phyloP scores from a whole-genome alignment of 2,888 invertebrate genomes.

The Rhyacophila evoluta region DNA sequence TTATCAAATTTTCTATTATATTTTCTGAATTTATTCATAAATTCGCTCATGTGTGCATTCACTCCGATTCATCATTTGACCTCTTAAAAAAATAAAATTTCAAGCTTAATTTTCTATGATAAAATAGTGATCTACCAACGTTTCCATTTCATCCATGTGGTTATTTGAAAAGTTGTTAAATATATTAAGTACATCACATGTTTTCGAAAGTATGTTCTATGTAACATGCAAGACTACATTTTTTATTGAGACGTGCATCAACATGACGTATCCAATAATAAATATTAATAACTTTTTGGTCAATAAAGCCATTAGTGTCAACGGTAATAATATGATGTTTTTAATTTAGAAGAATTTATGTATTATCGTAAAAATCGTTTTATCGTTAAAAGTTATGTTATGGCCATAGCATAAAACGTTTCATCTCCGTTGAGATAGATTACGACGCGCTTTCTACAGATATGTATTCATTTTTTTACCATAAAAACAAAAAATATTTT shows the following conservation, averaged over 20 bases:
- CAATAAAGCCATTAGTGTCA: conserved; percentile 17
- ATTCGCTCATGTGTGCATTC: too few relatives aligned
- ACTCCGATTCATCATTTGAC: neutral
- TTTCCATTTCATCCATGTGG: neutral
- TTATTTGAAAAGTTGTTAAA: neutral
- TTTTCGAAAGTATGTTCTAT: neutral
- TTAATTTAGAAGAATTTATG: conserved; percentile 11
- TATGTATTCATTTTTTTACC: neutral
- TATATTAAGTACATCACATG: neutral
- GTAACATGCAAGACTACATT: neutral
- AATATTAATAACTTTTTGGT: neutral
- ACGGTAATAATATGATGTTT: neutral
- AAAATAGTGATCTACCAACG: neutral
- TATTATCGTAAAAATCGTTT: neutral
- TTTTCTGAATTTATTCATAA: too few relatives aligned
- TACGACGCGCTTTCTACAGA: neutral
- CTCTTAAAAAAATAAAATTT: neutral
- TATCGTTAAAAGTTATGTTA: neutral
- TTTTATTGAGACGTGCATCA: neutral
- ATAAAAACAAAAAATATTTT: neutral
- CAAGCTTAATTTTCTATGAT: neutral
- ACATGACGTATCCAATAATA: neutral
- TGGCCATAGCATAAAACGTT: neutral
- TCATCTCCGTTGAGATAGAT: neutral
- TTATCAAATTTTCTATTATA: too few relatives aligned